Conservation (phyloP, 2,113 vertebrate species). For the Grus americana region DNA sequence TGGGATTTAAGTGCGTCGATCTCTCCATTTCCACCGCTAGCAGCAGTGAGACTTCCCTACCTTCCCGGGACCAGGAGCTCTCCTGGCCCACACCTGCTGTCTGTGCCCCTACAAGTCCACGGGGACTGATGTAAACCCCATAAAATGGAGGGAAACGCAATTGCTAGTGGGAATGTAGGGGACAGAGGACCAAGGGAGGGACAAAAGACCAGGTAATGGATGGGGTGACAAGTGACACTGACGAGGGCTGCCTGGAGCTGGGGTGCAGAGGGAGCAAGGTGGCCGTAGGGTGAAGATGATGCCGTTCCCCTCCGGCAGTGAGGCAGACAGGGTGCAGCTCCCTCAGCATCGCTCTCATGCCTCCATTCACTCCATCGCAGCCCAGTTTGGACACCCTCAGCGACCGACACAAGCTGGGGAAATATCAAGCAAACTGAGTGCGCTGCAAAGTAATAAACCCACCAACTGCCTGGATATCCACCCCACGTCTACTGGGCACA, state of each 20-base stretch:
- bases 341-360: neutral
- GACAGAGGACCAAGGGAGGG: neutral
- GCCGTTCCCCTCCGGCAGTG: fast-evolving
- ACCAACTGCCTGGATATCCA: neutral
- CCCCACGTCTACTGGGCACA: fast-evolving
- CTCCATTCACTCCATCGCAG: neutral
- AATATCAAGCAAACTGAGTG: neutral
- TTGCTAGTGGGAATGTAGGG: neutral
- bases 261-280: fast-evolving
- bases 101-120: neutral
- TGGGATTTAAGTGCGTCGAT: neutral
- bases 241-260: neutral
- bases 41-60: neutral
- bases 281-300: neutral
- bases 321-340: neutral
- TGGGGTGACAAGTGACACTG: neutral
- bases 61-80: neutral
- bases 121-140: neutral
- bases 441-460: fast-evolving
- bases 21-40: neutral
- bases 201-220: neutral
- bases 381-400: neutral
- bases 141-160: neutral
- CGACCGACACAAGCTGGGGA: neutral
- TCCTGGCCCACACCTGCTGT: neutral